Evolutionary conservation across 2,888 invertebrate species (phyloP), one percentile per base, ranked within the genome.

Genomic region (Hanleya hanleyi): DNA sequence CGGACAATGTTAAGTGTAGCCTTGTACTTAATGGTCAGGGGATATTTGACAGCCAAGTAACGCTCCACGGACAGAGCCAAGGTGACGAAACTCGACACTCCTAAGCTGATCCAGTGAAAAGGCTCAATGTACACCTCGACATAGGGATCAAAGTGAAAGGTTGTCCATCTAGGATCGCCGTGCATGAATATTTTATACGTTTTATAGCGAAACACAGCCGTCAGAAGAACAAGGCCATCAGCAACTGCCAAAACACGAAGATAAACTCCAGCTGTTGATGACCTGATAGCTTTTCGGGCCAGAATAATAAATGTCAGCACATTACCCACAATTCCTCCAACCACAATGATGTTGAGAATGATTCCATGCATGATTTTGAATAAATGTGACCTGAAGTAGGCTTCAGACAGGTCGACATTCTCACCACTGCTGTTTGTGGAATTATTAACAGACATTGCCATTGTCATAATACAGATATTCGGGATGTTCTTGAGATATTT

Each of bases 181-280:
- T 75, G 66, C 18, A 81, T 61, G 47, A 81, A 78, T 18, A 81
- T 37, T 65, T 81, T 81, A 64, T 81, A 83, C 7, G 79, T 80
- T 61, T 80, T 77, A 67, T 83, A 83, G 26, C 82, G 75, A 47
- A 82, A 81, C n/a, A 84, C 71, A 2, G 83, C 78, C 7, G 82
- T 81, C 6, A 83, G n/a, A 0, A 84, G 78, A 7, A 83, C 84
- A n/a, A 77, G 70, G 5, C 77, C 76, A 49, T 85, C 85, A 0
- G 80, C 81, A 2, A 81, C 50, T 4, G 84, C 82, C 49, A 85
- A 72, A 7, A 74, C 77, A 18, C 82, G 76, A 12, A 85, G 78
- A 51, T 83, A 82, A 15, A 84, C 76, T 1, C 81, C 78, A 4
- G 81, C 82, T 6, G 81, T 82, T 9, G 77, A 80, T 2, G 76